Evolutionary conservation across 2,888 invertebrate species (phyloP), one percentile per base, ranked within the genome.

Genomic region (Cosmia pyralina): DNA sequence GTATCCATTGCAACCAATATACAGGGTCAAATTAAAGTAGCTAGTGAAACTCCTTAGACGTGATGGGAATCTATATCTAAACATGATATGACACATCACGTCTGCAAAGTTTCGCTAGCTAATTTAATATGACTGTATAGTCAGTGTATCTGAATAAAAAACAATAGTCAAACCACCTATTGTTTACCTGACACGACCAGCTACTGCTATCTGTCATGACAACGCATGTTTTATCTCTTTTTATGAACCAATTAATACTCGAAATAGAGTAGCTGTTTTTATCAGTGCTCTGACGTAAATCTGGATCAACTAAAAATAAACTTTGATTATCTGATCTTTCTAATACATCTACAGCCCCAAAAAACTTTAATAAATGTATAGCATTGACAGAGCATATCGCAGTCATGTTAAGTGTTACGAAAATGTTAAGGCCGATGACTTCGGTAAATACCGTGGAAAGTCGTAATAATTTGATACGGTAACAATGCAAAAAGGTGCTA

Each of bases 161-260:
- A 76, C 59, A 71, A 67, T 76, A 67, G 69, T 34, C 22, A n/a
- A 44, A 53, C 62, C 44, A 19, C 19, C 81, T 60, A 57, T 79
- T 79, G 68, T 79, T 72, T 72, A 65, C 41, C 66, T 63, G 81
- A 72, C 70, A 77, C 63, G 66, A 76, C 59, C 52, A 38, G 50
- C 62, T 34, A 69, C 75, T 62, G 17, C 55, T 64, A 63, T 65
- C 64, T 73, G 74, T 38, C 72, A 73, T 77, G 77, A 83, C 71
- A 58, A 8, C 15, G 75, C 75, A 76, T 15, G n/a, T 71, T 69
- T 72, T 8, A 63, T 41, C 59, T 60, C 64, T 67, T 79, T 81
- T 81, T 79, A 63, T 55, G 34, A 77, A 72, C 77, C 72, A 81
- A 79, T 79, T 76, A 71, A 70, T 64, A 77, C 81, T 65, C 15